Conservation (phyloP, 2,888 invertebrate genomes). For the Tenthredo scrophulariae region DNA sequence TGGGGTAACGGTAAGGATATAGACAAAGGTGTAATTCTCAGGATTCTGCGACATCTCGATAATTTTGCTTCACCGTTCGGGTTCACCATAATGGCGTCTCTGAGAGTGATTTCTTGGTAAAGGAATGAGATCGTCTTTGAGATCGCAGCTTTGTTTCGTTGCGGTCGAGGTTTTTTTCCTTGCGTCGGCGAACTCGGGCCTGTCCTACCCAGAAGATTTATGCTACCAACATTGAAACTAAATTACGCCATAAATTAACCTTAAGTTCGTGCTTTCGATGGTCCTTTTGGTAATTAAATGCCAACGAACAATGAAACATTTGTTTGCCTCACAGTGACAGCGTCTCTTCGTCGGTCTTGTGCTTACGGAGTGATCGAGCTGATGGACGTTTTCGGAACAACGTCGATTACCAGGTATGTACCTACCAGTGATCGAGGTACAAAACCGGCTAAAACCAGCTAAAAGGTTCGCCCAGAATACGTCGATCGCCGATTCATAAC, state of each 20-base stretch:
- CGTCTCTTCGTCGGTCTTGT: constrained; percentile 40
- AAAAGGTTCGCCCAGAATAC: constrained; percentile 18
- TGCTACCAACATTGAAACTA: constrained; percentile 66
- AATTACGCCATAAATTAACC: constrained; percentile 68
- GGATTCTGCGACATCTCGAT: constrained; percentile 13
- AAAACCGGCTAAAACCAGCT: constrained; percentile 32
- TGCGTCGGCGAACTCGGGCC: constrained; percentile 35
- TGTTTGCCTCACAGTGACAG: constrained; percentile 54
- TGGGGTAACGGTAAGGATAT: not conserved
- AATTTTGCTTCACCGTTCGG: constrained; percentile 41
- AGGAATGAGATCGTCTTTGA: constrained; percentile 53
- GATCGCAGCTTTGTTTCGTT: constrained; percentile 52
- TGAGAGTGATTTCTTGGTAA: constrained; percentile 49
- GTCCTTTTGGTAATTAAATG: constrained; percentile 55
- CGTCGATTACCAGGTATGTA: constrained; percentile 48
- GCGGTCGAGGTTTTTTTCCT: constrained; percentile 27
- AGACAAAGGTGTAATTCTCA: not conserved
- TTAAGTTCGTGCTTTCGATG: constrained; percentile 55
- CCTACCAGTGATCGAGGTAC: not conserved
- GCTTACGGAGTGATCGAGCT: constrained; percentile 34
- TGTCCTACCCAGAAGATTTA: constrained; percentile 65
- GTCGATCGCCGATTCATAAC: constrained; percentile 24
- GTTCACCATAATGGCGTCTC: constrained; percentile 50
- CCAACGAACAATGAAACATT: constrained; percentile 56
- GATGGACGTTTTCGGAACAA: constrained; percentile 51